Percentiles rank a stretch among this genome's conserved stretches.
Conservation (phyloP, 2,113 vertebrate species). For the Cryptomyrus ogoouensis region DNA sequence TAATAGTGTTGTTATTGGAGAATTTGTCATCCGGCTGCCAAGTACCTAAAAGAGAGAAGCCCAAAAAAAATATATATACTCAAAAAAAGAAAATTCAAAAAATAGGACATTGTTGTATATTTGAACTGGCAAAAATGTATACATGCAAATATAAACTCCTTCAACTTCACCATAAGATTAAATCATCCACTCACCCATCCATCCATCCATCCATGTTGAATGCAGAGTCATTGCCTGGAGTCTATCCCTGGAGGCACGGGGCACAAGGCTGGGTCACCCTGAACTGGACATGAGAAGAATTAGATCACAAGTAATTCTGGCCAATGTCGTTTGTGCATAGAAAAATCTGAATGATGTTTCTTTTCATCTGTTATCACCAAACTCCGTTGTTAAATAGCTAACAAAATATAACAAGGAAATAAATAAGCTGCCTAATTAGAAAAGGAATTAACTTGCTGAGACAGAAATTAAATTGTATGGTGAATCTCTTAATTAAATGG, state of each 20-base stretch:
- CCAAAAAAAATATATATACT: background rate
- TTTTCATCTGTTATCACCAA: constrained; percentile 5
- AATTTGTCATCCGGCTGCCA: constrained; percentile 8
- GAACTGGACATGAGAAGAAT: background rate
- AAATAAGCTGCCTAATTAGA: constrained; percentile 23
- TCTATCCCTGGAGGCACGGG: background rate
- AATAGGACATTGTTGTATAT: background rate
- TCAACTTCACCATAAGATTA: background rate
- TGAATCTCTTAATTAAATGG: constrained; percentile 16
- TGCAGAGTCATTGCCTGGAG: background rate
- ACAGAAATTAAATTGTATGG: background rate
- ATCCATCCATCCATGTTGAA: background rate
- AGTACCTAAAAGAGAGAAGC: background rate
- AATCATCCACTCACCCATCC: background rate
- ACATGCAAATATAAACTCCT: background rate
- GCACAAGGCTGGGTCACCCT: background rate
- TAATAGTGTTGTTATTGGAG: constrained; percentile 12
- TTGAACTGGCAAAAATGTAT: background rate
- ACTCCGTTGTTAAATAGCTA: background rate
- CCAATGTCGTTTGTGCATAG: background rate
- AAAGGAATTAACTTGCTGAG: constrained; percentile 22
- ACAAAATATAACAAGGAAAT: constrained; percentile 8
- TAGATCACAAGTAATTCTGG: background rate
- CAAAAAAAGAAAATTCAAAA: background rate
- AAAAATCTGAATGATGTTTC: background rate